Conservation (phyloP, 2,888 invertebrate species). For the Sclerodermus sp. region DNA sequence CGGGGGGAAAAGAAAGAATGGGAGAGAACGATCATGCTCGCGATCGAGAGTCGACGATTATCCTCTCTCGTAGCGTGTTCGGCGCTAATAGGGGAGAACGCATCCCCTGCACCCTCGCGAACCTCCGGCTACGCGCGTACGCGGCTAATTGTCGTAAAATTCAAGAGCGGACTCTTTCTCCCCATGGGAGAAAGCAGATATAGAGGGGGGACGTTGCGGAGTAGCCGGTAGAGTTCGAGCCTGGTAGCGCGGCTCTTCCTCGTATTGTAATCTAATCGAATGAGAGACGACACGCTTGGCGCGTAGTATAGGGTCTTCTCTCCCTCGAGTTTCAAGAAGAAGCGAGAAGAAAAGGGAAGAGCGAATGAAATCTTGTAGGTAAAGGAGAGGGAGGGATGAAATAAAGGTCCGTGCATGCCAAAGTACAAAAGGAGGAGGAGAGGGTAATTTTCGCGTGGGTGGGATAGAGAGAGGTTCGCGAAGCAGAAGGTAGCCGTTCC, state of each 20-base stretch:
- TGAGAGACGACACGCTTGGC: constrained; percentile 28
- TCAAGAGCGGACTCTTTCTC: neutral
- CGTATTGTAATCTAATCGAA: constrained; percentile 45
- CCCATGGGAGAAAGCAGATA: neutral
- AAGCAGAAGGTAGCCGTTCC: constrained; percentile 17
- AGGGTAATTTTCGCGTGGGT: constrained; percentile 17
- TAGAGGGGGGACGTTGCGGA: constrained; percentile 2
- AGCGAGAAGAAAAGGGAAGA: too few species aligned
- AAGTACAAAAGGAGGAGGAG: constrained; percentile 12
- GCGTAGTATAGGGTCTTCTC: too few species aligned
- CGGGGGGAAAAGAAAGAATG: neutral
- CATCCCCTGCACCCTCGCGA: constrained; percentile 7
- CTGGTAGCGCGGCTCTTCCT: constrained; percentile 15
- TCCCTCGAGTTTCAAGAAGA: too few species aligned
- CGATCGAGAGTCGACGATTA: too few species aligned
- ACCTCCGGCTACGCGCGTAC: constrained; percentile 8
- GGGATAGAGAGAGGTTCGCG: constrained; percentile 19
- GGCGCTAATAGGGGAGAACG: constrained; percentile 7
- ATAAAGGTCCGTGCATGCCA: too few species aligned
- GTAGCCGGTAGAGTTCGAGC: neutral
- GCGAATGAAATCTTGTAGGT: too few species aligned
- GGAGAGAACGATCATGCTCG: too few species aligned
- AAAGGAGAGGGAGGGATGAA: too few species aligned
- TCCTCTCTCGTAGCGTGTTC: constrained; percentile 3
- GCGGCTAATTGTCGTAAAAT: constrained; percentile 30